Evolutionary conservation across 2,797 vertebrate genomes (phyloP).

Genomic region (Jordanella pulchra): DNA sequence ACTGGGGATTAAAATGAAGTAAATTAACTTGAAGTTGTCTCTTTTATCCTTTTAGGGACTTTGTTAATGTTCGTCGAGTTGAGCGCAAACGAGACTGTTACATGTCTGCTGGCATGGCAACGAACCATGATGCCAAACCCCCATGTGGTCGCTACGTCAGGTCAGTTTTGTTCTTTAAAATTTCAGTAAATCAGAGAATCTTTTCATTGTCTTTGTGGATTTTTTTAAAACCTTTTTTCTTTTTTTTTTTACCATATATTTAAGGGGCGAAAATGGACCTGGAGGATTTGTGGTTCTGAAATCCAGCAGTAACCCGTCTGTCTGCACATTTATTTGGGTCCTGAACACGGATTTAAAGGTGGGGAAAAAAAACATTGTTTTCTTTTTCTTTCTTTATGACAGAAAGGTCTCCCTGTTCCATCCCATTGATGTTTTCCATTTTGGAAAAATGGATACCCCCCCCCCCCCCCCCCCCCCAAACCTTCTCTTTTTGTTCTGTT

Average conservation of each 20-base stretch:
- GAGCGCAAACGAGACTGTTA: slow-evolving; percentile 91
- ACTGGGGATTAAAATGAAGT: slow-evolving; percentile 3
- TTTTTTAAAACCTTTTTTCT: background rate
- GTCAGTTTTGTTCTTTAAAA: slow-evolving; percentile 67
- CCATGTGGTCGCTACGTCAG: slow-evolving; percentile 86
- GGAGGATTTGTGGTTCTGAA: slow-evolving; percentile 94
- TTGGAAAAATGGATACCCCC: no score
- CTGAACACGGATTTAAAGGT: slow-evolving; percentile 98
- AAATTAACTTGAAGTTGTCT: slow-evolving; percentile 12
- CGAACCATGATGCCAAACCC: slow-evolving; percentile 84
- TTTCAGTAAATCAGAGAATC: slow-evolving; percentile 13
- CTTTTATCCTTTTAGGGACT: slow-evolving; percentile 82
- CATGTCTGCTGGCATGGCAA: slow-evolving; percentile 90
- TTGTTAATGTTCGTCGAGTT: slow-evolving; percentile 93
- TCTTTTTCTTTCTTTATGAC: background rate
- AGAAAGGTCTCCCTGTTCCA: no score
- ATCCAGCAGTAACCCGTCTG: slow-evolving; percentile 85
- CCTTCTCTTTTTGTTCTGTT: no score
- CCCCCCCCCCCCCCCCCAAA: no score
- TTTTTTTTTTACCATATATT: background rate
- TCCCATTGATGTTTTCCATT: background rate
- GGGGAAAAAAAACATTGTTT: slow-evolving; percentile 21
- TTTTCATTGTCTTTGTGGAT: slow-evolving; percentile 1
- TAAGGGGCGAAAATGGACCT: slow-evolving; percentile 94
- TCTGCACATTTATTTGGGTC: slow-evolving; percentile 96